These are phyloP conservation scores for Melieria omissa DNA, from an alignment of 2,888 invertebrate species.

Conservation along the genomic window DNA sequence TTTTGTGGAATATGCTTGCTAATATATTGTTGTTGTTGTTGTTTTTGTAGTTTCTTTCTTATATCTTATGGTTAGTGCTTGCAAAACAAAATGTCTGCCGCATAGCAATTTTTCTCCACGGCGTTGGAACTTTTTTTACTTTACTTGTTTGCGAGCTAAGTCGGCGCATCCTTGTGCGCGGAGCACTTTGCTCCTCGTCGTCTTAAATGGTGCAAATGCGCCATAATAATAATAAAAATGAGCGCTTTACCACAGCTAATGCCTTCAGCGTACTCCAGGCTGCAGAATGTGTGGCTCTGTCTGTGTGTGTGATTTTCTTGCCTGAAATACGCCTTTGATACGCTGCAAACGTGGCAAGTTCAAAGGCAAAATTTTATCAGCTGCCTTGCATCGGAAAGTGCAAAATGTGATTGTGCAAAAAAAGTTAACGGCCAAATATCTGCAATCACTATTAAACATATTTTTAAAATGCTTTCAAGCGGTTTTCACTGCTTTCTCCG, in stretches of 20 bases:
- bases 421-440: constrained; percentile 29
- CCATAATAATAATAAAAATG: constrained; percentile 25
- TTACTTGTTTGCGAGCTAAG: neutral
- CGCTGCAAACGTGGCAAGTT: constrained; percentile 3
- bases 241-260: neutral
- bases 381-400: constrained; percentile 22
- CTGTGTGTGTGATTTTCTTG: neutral
- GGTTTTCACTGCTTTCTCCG: neutral
- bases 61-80: neutral
- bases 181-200: constrained; percentile 18
- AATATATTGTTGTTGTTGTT: no score
- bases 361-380: constrained; percentile 32
- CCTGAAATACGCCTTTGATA: neutral
- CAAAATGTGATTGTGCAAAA: constrained; percentile 17
- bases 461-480: constrained; percentile 5
- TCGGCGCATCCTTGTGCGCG: no score
- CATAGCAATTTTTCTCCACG: constrained; percentile 14
- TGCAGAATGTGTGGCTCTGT: neutral
- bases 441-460: constrained; percentile 26
- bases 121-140: constrained; percentile 7
- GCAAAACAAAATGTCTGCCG: constrained; percentile 7
- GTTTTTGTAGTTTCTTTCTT: no score
- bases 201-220: constrained; percentile 34
- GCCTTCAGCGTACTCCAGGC: neutral
- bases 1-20: no score